Base-by-base conservation (phyloP, 2,113 vertebrate genomes). In the Hippolais icterina region DNA sequence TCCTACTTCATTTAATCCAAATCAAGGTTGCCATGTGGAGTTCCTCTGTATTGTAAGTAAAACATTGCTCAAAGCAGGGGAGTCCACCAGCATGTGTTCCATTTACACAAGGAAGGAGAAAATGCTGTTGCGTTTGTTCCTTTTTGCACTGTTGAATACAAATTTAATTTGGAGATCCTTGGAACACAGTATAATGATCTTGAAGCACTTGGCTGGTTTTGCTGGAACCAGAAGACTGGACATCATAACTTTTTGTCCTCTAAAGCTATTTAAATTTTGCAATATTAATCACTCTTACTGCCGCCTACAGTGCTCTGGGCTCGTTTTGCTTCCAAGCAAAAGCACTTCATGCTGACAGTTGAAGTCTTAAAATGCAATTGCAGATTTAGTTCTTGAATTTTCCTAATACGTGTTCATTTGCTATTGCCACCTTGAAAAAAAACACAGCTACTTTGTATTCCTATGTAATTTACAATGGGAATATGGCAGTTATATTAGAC, bases 41-140 rank as follows among this genome's bases (percentile, higher is more conserved):
- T 94, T 94, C 93, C 96, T 97, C 93, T 97, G 95, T 96, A 31
- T 97, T 97, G 97, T 97, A 96, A 97, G 97, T 97, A 97, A 97
- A 91, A 81, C 82, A 23, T 24, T 94, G 82, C 27, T 2, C 78
- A 96, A 57, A 96, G 83, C 93, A 96, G 95, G 96, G 94, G 92
- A 96, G 87, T 70, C 97, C 93, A 86, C 92, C 94, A 93, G 96
- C 97, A 96, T 96, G 94, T 88, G n/a, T 95, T 93, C 89, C 83
- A 56, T 93, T 87, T 96, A 91, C 70, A 79, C 72, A 23, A 94
- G 84, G 82, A 79, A 92, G 93, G 70, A 96, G 86, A 93, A 95
- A 90, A 96, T 93, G 93, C 93, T 95, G 84, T 93, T 96, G 91
- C 13, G 2, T 92, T 95, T 91, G 79, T 91, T 91, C 65, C 20